Percentiles rank a stretch among this genome's conserved stretches.
Conservation (phyloP, 2,113 vertebrate species). For the Cariama cristata region DNA sequence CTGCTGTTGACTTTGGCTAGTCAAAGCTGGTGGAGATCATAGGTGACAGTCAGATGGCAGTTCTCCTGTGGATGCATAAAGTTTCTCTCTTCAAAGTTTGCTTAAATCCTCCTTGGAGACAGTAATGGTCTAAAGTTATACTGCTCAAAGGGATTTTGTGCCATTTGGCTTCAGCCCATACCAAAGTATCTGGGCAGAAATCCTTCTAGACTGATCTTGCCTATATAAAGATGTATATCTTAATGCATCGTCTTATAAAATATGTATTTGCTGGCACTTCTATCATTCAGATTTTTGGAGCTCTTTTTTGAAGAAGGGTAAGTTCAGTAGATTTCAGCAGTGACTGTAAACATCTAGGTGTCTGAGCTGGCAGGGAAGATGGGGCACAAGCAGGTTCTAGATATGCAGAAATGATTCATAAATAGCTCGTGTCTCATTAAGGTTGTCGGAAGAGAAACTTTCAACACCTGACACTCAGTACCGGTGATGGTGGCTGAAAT, state of each 20-base stretch:
- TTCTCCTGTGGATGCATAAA: fast-evolving
- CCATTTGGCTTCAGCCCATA: background rate
- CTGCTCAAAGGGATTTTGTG: background rate
- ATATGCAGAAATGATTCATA: background rate
- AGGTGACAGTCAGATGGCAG: background rate
- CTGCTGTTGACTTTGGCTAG: fast-evolving
- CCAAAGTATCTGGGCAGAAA: background rate
- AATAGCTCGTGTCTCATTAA: background rate
- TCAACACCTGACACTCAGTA: too few species aligned
- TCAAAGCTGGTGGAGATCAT: background rate
- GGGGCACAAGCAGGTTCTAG: background rate
- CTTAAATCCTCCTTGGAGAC: background rate
- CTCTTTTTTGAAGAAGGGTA: background rate
- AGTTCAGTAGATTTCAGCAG: background rate
- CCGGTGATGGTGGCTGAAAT: background rate
- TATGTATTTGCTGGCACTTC: background rate
- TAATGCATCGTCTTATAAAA: background rate
- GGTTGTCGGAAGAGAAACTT: background rate
- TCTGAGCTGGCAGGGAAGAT: background rate
- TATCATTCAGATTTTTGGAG: fast-evolving
- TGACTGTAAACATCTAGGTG: background rate
- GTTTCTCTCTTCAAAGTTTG: background rate
- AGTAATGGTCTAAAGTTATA: background rate
- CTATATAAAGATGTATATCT: too few species aligned
- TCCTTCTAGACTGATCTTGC: background rate